Conservation (phyloP, 2,797 vertebrate species). For the Epinephelus malabaricus region DNA sequence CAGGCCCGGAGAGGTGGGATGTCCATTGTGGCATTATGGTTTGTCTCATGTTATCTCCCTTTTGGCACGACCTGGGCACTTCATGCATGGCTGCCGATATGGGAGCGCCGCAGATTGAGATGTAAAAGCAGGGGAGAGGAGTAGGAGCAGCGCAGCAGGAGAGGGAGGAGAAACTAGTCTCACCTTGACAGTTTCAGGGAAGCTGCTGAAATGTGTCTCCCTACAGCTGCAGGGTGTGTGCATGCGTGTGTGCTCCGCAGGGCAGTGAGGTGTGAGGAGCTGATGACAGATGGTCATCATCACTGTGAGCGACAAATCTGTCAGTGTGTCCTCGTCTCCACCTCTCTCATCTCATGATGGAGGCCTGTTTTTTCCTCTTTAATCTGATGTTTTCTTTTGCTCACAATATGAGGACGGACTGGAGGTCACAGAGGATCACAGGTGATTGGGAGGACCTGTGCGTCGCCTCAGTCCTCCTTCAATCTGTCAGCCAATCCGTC, state of each 20-base stretch:
- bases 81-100: conserved; percentile 25
- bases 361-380: conserved; percentile 26
- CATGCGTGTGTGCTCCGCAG: conserved; percentile 8
- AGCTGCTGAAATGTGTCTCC: conserved; percentile 8
- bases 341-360: conserved; percentile 25
- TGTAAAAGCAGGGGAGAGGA: conserved; percentile 39
- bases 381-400: conserved; percentile 4
- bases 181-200: conserved; percentile 49
- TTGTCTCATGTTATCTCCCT: conserved; percentile 66
- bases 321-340: conserved; percentile 25
- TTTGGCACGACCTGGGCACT: conserved; percentile 32
- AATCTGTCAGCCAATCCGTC: conserved; percentile 50
- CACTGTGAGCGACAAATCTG: conserved; percentile 43
- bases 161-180: conserved; percentile 44
- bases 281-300: conserved; percentile 68
- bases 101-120: conserved; percentile 55
- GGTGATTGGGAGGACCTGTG: conserved; percentile 43
- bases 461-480: conserved; percentile 51
- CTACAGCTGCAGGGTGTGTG: conserved; percentile 15
- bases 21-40: conserved; percentile 50
- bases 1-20: conserved; percentile 58
- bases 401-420: neutral
- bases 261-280: conserved; percentile 49
- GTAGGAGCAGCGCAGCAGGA: neutral
- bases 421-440: conserved; percentile 48